phyloP scores from a whole-genome alignment of 1,140 invertebrate genomes.

The Eupristina koningsbergeri region DNA sequence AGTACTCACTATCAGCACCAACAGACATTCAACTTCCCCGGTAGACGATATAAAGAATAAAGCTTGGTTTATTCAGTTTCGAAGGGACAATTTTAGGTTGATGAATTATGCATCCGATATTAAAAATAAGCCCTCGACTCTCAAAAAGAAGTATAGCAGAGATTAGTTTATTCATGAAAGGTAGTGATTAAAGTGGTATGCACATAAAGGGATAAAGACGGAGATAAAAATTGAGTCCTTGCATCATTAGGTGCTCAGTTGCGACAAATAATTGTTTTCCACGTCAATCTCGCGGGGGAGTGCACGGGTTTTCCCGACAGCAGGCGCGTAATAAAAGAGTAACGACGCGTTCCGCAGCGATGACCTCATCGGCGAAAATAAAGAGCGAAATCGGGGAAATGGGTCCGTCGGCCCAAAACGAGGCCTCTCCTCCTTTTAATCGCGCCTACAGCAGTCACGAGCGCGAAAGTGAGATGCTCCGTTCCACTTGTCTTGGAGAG shows the following conservation, averaged over 20 bases:
- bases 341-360: background rate
- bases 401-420: background rate
- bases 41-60: too few species aligned
- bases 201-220: too few species aligned
- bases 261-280: background rate
- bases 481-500: too few species aligned
- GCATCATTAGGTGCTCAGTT: background rate
- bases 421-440: background rate
- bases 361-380: conserved; percentile 22
- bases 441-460: background rate
- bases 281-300: background rate
- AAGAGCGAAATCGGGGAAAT: conserved; percentile 4
- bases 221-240: background rate
- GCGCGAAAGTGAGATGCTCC: conserved; percentile 14
- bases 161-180: too few species aligned
- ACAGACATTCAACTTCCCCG: background rate
- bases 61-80: too few species aligned
- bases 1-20: background rate
- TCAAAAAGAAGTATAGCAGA: too few species aligned
- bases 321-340: background rate
- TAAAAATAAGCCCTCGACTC: too few species aligned
- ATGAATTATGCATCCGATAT: too few species aligned
- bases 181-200: too few species aligned
- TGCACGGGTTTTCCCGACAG: background rate
- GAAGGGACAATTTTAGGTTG: too few species aligned